Base-by-base conservation (phyloP, 1,140 invertebrate genomes). In the Heliconius melpomene region DNA sequence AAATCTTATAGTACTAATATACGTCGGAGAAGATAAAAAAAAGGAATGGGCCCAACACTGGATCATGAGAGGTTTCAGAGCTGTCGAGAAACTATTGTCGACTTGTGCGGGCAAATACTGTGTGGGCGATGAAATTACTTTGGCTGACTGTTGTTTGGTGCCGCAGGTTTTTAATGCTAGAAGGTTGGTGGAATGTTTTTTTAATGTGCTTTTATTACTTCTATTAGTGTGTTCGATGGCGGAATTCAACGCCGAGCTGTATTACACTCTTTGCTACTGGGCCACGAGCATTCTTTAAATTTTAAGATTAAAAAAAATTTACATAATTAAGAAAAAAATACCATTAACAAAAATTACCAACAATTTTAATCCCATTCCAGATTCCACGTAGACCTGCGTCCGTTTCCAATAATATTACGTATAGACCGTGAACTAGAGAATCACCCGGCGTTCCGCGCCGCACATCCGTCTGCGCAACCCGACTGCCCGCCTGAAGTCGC, bases 61-160 rank as follows among this genome's bases (percentile, higher is more conserved):
- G 97, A 99, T 99, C 79, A 97, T 96, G 54, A 95, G 97, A 84
- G 98, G 98, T 54, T 98, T 99, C 88, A 95, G 95, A 95, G 98
- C 98, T 57, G 96, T 99, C 6, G 99, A 99, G 95, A 97, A 97
- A 90, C 93, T 98, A 13, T 91, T 99, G 11, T 96, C 96, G 9
- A 95, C 97, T 18, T 97, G 96, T 77, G 97, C 98, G 72, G 99
- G 98, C 20, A 98, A 98, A 91, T 99, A 98, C 89, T 98, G 98
- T 90, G 97, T 99, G 3, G 99, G 98, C 3, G 98, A 99, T 94
- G 96, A 98, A 84, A 96, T 99, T 50, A 98, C 98, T 0, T 94
- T 99, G 87, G 98, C 99, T 38, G 99, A 99, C 93, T 98, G 98
- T 85, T 99, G 98, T 89, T 95, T 99, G 32, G 97, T 99, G 70